Base-by-base conservation (phyloP, 2,888 invertebrate genomes). In the Corythucha ciliata region DNA sequence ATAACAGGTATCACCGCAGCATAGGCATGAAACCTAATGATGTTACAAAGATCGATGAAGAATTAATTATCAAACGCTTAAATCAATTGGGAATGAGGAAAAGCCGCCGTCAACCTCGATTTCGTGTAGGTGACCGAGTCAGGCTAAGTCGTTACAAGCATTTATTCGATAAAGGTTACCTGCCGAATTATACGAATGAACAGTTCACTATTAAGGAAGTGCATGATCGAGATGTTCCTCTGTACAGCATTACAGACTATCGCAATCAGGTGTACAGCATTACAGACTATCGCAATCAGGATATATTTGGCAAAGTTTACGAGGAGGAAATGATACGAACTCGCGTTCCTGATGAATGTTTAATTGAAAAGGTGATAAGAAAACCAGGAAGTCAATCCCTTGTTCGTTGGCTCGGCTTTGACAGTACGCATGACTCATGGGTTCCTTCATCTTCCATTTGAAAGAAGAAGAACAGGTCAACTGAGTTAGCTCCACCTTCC, bases 111-210 rank as follows among this genome's bases (percentile, higher is more conserved):
- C 51, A 52, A 47, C 57, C 16, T 59, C 63, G 59, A 57, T 64
- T 51, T 56, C 61, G 58, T 55, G 53, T 64, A 44, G 64, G 62
- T 10, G 64, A 67, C 55, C 53, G 60, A 26, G 67, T 67, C 4
- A 54, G 66, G 4, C 62, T 67, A 21, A 62, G 60, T 40, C 66
- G 64, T 54, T 51, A 56, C 14, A 65, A 65, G 58, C 53, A 54
- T 16, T 29, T 62, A 5, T 66, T 66, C 53, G 61, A 61, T 12
- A 66, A 67, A 59, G 64, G 64, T 5, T 68, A 64, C 40, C 62
- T 61, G 7, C 63, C 64, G 0, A 64, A 64, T 51, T 67, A 65
- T 64, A 57, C 64, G 1, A 63, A 63, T 1, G 66, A 67, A 54
- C 53, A 68, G 41, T 68, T 67, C 54, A 63, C 54, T 46, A 58